phyloP scores from a whole-genome alignment of 2,113 vertebrate species.

The Lampris incognitus region DNA sequence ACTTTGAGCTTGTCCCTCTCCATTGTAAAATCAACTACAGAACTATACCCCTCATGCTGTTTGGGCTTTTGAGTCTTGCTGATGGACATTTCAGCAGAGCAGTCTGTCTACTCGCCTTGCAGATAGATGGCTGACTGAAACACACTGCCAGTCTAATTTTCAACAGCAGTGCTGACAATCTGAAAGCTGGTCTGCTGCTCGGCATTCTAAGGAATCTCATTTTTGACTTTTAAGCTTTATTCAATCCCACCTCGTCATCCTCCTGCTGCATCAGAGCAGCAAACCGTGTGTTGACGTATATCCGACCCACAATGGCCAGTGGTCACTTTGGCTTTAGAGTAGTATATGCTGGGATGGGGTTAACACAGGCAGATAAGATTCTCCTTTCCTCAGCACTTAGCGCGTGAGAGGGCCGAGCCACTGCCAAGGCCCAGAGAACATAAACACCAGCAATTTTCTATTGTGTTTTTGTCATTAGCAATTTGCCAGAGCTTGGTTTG shows the following conservation, averaged over 20 bases:
- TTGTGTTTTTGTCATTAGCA: slow-evolving; percentile 69
- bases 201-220: neutral
- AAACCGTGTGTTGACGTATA: neutral
- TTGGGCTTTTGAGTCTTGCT: neutral
- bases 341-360: slow-evolving; percentile 30
- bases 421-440: slow-evolving; percentile 51
- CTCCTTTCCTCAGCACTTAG: slow-evolving; percentile 65
- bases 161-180: neutral
- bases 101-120: too few relatives aligned
- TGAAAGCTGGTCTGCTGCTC: neutral
- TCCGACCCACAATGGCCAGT: neutral
- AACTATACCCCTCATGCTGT: neutral
- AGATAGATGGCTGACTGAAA: too few relatives aligned
- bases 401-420: slow-evolving; percentile 25
- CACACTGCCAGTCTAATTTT: too few relatives aligned
- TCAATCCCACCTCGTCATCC: neutral
- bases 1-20: too few relatives aligned
- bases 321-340: neutral
- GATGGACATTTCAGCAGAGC: neutral
- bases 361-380: slow-evolving; percentile 61
- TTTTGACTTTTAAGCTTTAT: neutral
- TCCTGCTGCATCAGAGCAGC: neutral
- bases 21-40: neutral
- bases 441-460: slow-evolving; percentile 57
- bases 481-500: slow-evolving; percentile 56